Base-by-base conservation (phyloP, 1,140 invertebrate genomes). In the Macrotrachela quadricornifera region DNA sequence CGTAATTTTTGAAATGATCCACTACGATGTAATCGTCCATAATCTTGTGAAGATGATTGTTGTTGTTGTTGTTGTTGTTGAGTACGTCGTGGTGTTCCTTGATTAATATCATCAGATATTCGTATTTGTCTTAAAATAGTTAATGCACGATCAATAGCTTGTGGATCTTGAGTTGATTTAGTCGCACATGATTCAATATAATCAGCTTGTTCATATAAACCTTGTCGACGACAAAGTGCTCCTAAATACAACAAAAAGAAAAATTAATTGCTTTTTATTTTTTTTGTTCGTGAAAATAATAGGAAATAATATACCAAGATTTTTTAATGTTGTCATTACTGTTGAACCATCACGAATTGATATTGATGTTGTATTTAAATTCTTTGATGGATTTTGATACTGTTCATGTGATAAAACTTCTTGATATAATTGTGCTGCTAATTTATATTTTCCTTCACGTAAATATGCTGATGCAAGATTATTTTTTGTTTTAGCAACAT, bases 401-500 rank as follows among this genome's bases (percentile, higher is more conserved):
- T 30, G 21, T 30, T 30, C 21, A 61, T 90, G 75, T 15, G 90
- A 96, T 55, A 99, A 72, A 46, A 95, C 73, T 75, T 97, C 88
- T 72, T 99, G 99, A 73, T 99, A 99, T 1, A 99, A 74, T 50
- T 84, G 80, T 73, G 97, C 94, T 0, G 94, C 92, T 71, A 95
- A 87, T 64, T 91, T 87, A 73, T 95, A 99, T 74, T 97, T 96
- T 47, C 90, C 88, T 74, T 95, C 87, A 71, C 97, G 97, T 57
- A 97, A 75, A 71, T 91, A 97, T 66, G 90, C 94, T 0, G 90
- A 94, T 10, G 91, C 90, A 65, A 99, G 73, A 71, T 99, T 97
- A 70, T 99, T 99, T 75, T 97, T 97, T 10, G 92, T 97, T 73
- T 97, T 99, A 50, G 90, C 90, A 1, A 99, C 92, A 72, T 97